Evolutionary conservation across 2,888 invertebrate genomes (phyloP).

Genomic region (Rugalucina vietnamica): DNA sequence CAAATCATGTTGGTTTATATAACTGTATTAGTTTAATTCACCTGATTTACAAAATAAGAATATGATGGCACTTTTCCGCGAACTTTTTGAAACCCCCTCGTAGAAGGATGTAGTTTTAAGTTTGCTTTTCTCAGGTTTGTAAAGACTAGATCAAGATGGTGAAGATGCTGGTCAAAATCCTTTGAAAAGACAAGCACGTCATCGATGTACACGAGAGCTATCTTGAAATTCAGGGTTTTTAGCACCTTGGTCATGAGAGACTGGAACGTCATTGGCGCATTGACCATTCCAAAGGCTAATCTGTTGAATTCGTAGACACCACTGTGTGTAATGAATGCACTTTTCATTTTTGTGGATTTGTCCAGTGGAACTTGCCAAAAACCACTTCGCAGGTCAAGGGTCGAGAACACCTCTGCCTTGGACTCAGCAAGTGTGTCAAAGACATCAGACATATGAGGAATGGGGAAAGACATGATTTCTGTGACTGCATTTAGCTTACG

Average conservation of each 20-base stretch:
- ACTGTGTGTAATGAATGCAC: slow-evolving; percentile 35
- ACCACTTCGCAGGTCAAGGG: slow-evolving; percentile 32
- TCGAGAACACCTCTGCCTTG: slow-evolving; percentile 20
- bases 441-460: slow-evolving; percentile 35
- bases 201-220: slow-evolving; percentile 52
- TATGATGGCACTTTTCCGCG: too few relatives aligned
- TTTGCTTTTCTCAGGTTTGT: slow-evolving; percentile 32
- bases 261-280: slow-evolving; percentile 44
- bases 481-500: slow-evolving; percentile 26
- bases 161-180: slow-evolving; percentile 40
- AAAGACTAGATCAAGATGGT: slow-evolving; percentile 43
- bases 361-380: slow-evolving; percentile 44
- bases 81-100: too few relatives aligned
- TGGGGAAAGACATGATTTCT: slow-evolving; percentile 26
- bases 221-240: slow-evolving; percentile 41
- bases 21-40: too few relatives aligned
- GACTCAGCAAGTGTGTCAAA: slow-evolving; percentile 43
- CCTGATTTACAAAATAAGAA: too few relatives aligned
- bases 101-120: slow-evolving; percentile 45
- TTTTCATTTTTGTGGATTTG: slow-evolving; percentile 25
- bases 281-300: slow-evolving; percentile 47
- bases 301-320: slow-evolving; percentile 39
- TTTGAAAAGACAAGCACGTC: slow-evolving; percentile 46
- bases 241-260: slow-evolving; percentile 37
- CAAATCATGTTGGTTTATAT: too few relatives aligned